Evolutionary conservation across 2,797 vertebrate genomes (phyloP).

Genomic region (Myotis findleyi): DNA sequence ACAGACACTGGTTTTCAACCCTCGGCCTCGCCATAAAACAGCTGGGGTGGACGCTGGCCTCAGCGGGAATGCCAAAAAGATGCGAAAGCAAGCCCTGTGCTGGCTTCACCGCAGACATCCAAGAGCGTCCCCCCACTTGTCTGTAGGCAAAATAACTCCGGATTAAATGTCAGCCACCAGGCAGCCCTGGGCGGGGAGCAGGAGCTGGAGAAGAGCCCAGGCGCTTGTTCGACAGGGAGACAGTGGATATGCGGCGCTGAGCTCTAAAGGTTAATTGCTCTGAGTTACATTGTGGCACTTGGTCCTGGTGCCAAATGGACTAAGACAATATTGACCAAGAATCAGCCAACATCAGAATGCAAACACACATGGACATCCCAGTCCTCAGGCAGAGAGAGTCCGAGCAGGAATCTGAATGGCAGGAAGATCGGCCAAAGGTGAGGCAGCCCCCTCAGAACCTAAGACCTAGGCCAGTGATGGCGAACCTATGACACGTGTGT

Average conservation of each 20-base stretch:
- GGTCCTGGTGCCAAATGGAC: not conserved
- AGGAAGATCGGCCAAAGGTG: rapidly evolving
- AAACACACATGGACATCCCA: slow-evolving; percentile 21
- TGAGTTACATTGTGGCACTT: slow-evolving; percentile 32
- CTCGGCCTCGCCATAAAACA: not conserved
- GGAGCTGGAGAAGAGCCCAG: not conserved
- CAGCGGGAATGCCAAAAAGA: not conserved
- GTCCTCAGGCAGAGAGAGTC: not conserved
- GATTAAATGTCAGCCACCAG: not conserved
- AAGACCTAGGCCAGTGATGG: no score
- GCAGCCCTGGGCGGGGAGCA: not conserved
- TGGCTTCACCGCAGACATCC: not conserved
- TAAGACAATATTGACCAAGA: slow-evolving; percentile 60
- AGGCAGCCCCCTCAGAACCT: not conserved
- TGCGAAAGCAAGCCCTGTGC: not conserved
- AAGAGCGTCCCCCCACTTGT: not conserved
- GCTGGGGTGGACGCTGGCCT: not conserved
- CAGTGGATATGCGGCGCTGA: not conserved
- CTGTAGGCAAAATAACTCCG: not conserved
- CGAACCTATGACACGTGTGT: no score
- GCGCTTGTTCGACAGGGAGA: not conserved
- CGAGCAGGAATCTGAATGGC: not conserved
- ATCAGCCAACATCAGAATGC: not conserved
- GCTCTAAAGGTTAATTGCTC: slow-evolving; percentile 46
- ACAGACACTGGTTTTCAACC: not conserved